phyloP scores from a whole-genome alignment of 2,797 vertebrate species.

The Aeoliscus strigatus region DNA sequence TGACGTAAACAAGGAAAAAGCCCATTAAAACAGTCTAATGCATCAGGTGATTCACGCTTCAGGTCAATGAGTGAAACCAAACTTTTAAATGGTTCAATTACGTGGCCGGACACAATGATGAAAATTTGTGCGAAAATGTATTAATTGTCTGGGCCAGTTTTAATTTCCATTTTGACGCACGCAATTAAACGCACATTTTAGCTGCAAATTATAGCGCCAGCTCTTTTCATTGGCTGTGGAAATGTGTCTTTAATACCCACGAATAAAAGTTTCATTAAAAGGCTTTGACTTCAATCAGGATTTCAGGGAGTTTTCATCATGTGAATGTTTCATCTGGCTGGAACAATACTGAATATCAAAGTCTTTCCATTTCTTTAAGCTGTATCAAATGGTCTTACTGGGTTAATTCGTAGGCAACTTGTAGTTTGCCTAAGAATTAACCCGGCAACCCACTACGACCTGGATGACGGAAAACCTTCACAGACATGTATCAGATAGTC shows the following conservation, averaged over 20 bases:
- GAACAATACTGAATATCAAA: conserved; percentile 50
- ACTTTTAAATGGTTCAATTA: conserved; percentile 23
- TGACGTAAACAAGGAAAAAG: too few species aligned
- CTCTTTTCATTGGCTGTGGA: conserved; percentile 28
- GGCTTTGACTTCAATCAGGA: conserved; percentile 36
- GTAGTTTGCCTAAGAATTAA: too few species aligned
- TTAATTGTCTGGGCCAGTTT: conserved; percentile 27
- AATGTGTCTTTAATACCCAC: conserved; percentile 29
- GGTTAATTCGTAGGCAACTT: too few species aligned
- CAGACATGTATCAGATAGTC: too few species aligned
- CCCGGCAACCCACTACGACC: too few species aligned
- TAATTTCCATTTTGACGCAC: conserved; percentile 37
- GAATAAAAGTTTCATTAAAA: conserved; percentile 58
- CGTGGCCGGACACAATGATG: conserved; percentile 10
- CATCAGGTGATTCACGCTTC: neutral
- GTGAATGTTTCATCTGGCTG: conserved; percentile 31
- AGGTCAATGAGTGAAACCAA: neutral
- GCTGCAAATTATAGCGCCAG: conserved; percentile 21
- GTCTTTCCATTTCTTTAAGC: conserved; percentile 14
- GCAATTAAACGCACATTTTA: conserved; percentile 49
- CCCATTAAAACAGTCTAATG: too few species aligned
- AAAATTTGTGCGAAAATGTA: conserved; percentile 22
- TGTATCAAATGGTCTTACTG: conserved; percentile 26
- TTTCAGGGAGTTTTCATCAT: conserved; percentile 61
- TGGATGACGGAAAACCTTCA: too few species aligned